Base-by-base conservation (phyloP, 2,888 invertebrate species). In the Melangyna quadrimaculata region DNA sequence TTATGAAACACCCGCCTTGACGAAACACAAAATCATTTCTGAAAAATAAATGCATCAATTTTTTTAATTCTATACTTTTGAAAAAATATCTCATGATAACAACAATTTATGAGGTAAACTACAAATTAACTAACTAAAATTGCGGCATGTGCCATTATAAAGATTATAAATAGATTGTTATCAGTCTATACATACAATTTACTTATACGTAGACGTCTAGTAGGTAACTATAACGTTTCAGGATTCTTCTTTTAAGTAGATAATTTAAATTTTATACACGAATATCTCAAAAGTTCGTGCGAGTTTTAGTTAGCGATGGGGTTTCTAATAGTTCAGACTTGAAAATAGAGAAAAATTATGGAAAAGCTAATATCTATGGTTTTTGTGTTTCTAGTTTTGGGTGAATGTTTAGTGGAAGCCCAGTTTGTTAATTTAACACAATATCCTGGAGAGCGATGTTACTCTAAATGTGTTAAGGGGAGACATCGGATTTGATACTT, bases 401-500 rank as follows among this genome's bases (percentile, higher is more conserved):
- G 22, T 0, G 1, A 8, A 5, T 9, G 5, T 24, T 27, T 61
- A 22, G 29, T 19, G 10, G 29, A 45, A 0, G 14, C 29, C 1
- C 29, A 65, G 8, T 45, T 24, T 14, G 14, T 65, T 8, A 45
- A 65, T 45, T 24, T 65, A 8, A 32, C 45, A 7, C 17, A 19
- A 29, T 8, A 65, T 75, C 71, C 87, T 19, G 89, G 88, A 2
- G 87, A 88, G 17, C 53, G 78, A 14, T 94, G 94, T 73, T 78
- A 88, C 48, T 88, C 90, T 22, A 43, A 65, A 3, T 90, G 90
- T 59, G 22, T 78, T 4, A 78, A 69, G 10, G 89, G 87, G 2
- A 74, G 78, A 1, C 84, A 87, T 6, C 89, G 89, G 73, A 87
- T 90, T 7, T 93, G 93, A 88, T 90, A 91, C 86, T 93, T 92